Conservation (phyloP, 2,888 invertebrate species). For the Empis livida region DNA sequence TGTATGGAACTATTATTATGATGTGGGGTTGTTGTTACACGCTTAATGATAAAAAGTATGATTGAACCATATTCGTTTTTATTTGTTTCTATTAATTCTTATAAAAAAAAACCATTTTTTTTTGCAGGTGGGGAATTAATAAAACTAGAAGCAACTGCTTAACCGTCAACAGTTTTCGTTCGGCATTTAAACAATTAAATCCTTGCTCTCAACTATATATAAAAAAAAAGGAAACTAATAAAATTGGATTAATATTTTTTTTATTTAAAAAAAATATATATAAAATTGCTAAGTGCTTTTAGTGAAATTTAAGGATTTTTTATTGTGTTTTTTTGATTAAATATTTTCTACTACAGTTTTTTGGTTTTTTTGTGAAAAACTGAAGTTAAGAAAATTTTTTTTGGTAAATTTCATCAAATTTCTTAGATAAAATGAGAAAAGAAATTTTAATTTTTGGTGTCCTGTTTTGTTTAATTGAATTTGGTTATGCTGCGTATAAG, state of each 20-base stretch:
- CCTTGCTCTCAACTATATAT: no score
- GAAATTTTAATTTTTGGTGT: background rate
- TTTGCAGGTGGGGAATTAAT: slow-evolving; percentile 11
- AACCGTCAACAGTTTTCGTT: slow-evolving; percentile 5
- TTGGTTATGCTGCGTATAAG: slow-evolving; percentile 32
- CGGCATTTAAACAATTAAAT: background rate
- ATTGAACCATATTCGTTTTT: no score
- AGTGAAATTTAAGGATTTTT: background rate
- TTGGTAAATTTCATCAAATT: no score
- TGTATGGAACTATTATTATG: no score
- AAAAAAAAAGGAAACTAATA: no score
- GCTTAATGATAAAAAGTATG: no score
- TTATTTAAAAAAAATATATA: no score
- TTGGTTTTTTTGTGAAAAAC: background rate
- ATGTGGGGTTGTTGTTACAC: no score
- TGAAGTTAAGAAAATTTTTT: background rate
- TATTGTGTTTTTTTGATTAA: background rate
- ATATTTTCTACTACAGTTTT: background rate
- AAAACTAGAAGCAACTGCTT: slow-evolving; percentile 4
- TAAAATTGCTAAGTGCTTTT: background rate
- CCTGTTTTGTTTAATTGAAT: slow-evolving; percentile 1
- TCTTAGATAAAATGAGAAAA: background rate
- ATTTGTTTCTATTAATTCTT: no score
- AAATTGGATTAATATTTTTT: no score
- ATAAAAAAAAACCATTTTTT: no score